phyloP scores from a whole-genome alignment of 2,113 vertebrate species.

The Macquaria australasica region DNA sequence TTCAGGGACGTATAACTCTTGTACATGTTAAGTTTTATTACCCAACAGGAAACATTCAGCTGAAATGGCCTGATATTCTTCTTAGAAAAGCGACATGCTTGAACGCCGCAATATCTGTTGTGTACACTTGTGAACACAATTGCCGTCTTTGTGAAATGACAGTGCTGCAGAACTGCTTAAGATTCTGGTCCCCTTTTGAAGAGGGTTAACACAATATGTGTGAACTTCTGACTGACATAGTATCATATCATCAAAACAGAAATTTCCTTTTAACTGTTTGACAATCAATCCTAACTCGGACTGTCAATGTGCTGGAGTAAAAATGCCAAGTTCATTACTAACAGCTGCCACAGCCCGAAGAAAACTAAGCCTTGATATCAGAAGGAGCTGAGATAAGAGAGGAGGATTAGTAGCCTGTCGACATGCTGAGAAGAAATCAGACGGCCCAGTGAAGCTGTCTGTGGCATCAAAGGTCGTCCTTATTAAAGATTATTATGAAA shows the following conservation, averaged over 20 bases:
- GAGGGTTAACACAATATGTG: slow-evolving; percentile 29
- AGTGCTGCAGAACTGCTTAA: neutral
- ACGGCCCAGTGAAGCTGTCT: slow-evolving; percentile 65
- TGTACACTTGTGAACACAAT: slow-evolving; percentile 22
- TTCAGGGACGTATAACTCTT: slow-evolving; percentile 50
- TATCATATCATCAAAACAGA: slow-evolving; percentile 33
- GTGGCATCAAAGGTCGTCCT: slow-evolving; percentile 77
- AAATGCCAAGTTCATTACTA: slow-evolving; percentile 73
- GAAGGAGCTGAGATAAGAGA: slow-evolving; percentile 71
- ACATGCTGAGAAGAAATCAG: slow-evolving; percentile 67
- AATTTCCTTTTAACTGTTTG: slow-evolving; percentile 46
- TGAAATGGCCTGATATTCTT: slow-evolving; percentile 25
- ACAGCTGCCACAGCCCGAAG: slow-evolving; percentile 64
- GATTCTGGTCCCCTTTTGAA: slow-evolving; percentile 2
- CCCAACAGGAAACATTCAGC: slow-evolving; percentile 43
- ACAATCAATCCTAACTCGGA: slow-evolving; percentile 29
- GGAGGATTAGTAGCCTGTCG: slow-evolving; percentile 72
- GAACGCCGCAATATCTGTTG: slow-evolving; percentile 21
- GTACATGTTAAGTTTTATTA: slow-evolving; percentile 53
- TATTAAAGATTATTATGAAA: slow-evolving; percentile 75
- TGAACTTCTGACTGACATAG: slow-evolving; percentile 10
- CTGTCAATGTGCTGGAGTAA: slow-evolving; percentile 39
- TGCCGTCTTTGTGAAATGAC: slow-evolving; percentile 4
- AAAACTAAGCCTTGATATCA: slow-evolving; percentile 76
- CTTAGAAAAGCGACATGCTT: slow-evolving; percentile 8